These are phyloP conservation scores for Valencia hispanica DNA, from an alignment of 2,797 vertebrate species.

Conservation along the genomic window DNA sequence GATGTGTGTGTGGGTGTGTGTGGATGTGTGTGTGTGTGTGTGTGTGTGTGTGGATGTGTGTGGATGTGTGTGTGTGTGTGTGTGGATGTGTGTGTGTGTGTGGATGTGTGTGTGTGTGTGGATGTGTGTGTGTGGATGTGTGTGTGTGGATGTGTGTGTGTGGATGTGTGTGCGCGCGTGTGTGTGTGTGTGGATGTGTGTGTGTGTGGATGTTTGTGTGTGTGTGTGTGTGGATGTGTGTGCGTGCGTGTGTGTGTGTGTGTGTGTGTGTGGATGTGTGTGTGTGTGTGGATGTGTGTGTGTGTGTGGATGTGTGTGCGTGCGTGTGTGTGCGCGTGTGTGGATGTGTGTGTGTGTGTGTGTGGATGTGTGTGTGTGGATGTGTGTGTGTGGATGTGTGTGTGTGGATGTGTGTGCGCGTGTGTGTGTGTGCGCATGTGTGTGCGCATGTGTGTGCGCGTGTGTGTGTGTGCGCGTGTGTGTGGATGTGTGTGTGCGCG, in stretches of 20 bases:
- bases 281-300: not conserved
- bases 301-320: not conserved
- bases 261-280: not conserved
- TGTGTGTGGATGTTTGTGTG: too few species aligned
- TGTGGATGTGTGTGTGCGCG: not conserved
- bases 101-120: not conserved
- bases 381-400: not conserved
- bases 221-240: not conserved
- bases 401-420: too few species aligned
- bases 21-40: too few species aligned
- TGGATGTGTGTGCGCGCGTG: not conserved
- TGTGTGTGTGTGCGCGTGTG: not conserved
- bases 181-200: conserved; percentile 13
- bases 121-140: too few species aligned
- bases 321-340: not conserved
- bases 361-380: conserved; percentile 20
- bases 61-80: not conserved
- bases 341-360: not conserved
- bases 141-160: not conserved
- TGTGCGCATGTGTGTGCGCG: not conserved
- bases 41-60: too few species aligned
- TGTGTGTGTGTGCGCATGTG: not conserved
- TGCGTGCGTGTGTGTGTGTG: not conserved
- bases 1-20: not conserved
- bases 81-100: not conserved